Evolutionary conservation across 2,888 invertebrate species (phyloP).

Genomic region (Bombylius major): DNA sequence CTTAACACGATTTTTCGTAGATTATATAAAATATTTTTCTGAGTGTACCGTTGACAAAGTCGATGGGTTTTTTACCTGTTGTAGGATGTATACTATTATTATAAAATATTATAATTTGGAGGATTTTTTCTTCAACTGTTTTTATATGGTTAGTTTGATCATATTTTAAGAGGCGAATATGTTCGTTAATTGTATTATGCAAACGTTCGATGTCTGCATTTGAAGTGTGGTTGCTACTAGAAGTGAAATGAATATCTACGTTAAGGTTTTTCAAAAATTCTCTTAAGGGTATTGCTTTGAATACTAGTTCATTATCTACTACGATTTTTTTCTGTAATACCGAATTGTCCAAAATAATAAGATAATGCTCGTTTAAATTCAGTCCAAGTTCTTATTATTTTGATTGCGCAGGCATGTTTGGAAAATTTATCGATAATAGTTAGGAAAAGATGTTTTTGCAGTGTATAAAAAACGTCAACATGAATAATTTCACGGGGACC

Average conservation of each 20-base stretch:
- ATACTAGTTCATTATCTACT: slow-evolving; percentile 14
- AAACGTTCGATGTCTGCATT: not conserved
- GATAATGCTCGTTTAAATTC: slow-evolving; percentile 10
- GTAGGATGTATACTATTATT: slow-evolving; percentile 1
- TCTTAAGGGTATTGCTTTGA: slow-evolving; percentile 11
- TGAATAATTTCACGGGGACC: slow-evolving; percentile 19
- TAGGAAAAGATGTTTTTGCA: slow-evolving; percentile 13
- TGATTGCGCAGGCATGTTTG: slow-evolving; percentile 16
- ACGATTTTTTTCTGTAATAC: slow-evolving; percentile 11
- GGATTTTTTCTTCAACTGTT: not conserved
- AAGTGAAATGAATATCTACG: not conserved
- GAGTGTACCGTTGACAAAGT: slow-evolving; percentile 1
- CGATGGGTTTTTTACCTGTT: slow-evolving; percentile 3
- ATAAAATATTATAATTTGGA: not conserved
- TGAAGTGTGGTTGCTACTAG: not conserved
- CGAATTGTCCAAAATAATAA: slow-evolving; percentile 12
- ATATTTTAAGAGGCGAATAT: not conserved
- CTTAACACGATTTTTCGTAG: no score
- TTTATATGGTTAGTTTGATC: not conserved
- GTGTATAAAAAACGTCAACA: slow-evolving; percentile 16
- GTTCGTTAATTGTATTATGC: not conserved
- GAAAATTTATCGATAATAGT: slow-evolving; percentile 19
- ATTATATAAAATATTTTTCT: no score
- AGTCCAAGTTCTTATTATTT: slow-evolving; percentile 8
- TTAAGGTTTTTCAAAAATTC: not conserved